Evolutionary conservation across 2,888 invertebrate species (phyloP), one percentile per base, ranked within the genome.

Genomic region (Clunio marinus): DNA sequence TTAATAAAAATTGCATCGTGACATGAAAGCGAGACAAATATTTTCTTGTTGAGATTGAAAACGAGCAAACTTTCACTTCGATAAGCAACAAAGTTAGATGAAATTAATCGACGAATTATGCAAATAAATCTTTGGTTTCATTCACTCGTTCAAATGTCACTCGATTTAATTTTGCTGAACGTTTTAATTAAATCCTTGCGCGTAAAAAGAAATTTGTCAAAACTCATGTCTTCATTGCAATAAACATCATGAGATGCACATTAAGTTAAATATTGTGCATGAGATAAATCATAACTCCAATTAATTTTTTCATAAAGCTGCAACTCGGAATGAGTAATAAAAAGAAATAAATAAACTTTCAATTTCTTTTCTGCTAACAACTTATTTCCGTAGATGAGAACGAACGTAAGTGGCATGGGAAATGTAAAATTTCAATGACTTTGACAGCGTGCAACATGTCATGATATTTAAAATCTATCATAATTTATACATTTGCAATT

Each of bases 1-100:
- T 68, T 68, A 68, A 68, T 68, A 45, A 68, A 68, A 68, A 17
- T 68, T 68, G 68, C 60, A 60, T 35, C 60, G 25, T 37, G 15
- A 60, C 60, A 37, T 27, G 58, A 7, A 15, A 25, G 5, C 57
- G 8, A 57, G 57, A 24, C 4, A 24, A 24, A 57, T 24, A 59
- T 17, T 45, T 17, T 45, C 17, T 4, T n/a, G n/a, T 13, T 59
- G 15, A 28, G n/a, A 8, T 45, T 45, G 5, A 17, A 8, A 8
- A 45, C 17, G 17, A 45, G 45, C 13, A 45, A 45, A 45, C 13
- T 45, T 15, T 7, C 5, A 4, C 8, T 4, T 45, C 15, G 8
- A 45, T 10, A 45, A 45, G 32, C 15, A 15, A 10, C 45, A 45
- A 45, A 32, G 32, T 32, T 32, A 7, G 5, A 8, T 7, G 8